Percentiles rank a stretch among this genome's conserved stretches.
Conservation (phyloP, 2,888 invertebrate genomes). For the Mystacides longicornis region DNA sequence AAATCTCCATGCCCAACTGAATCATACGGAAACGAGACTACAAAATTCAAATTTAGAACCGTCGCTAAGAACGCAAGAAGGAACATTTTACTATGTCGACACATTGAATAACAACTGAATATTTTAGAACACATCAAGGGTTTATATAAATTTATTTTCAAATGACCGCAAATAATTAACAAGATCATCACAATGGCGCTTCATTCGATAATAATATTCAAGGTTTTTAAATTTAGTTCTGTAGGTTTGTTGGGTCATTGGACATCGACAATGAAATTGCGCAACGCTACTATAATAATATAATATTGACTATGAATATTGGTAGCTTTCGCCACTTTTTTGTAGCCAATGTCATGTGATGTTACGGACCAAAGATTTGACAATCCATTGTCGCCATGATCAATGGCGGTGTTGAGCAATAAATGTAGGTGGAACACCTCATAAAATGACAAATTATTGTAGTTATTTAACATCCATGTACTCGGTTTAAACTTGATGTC, state of each 20-base stretch:
- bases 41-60: background rate
- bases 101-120: background rate
- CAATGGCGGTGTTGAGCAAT: too few species aligned
- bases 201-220: background rate
- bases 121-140: background rate
- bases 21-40: constrained; percentile 1
- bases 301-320: background rate
- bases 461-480: too few species aligned
- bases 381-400: too few species aligned
- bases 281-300: constrained; percentile 11
- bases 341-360: constrained; percentile 11
- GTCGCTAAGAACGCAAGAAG: background rate
- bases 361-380: constrained; percentile 7
- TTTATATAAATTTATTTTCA: background rate
- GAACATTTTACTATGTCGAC: constrained; percentile 5
- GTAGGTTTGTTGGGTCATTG: constrained; percentile 20
- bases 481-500: too few species aligned
- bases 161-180: background rate
- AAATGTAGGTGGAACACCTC: too few species aligned
- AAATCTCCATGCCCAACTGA: constrained; percentile 6
- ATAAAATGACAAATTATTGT: too few species aligned
- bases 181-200: background rate
- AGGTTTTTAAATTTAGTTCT: constrained; percentile 2
- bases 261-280: constrained; percentile 19
- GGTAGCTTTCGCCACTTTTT: constrained; percentile 7